Conservation (phyloP, 2,113 vertebrate genomes). For the Nothocercus julius region DNA sequence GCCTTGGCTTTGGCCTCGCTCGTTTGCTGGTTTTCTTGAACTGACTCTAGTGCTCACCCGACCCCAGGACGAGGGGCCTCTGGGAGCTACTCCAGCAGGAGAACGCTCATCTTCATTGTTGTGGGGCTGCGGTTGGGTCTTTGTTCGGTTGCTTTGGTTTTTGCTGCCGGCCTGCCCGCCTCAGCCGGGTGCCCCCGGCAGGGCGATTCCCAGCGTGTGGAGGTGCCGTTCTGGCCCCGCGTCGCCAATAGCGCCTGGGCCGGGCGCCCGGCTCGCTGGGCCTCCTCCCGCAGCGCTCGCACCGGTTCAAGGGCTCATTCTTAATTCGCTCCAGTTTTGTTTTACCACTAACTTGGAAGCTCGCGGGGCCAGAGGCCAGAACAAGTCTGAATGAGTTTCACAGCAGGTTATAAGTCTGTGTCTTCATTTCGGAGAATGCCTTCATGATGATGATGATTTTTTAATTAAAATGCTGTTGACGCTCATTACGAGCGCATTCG, state of each 20-base stretch:
- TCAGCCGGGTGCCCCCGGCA: neutral
- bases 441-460: neutral
- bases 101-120: neutral
- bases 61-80: neutral
- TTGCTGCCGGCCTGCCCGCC: rapidly evolving
- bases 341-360: neutral
- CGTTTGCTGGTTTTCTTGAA: neutral
- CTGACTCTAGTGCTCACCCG: neutral
- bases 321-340: no score
- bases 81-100: neutral
- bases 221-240: neutral
- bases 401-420: neutral
- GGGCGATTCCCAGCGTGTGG: neutral
- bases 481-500: neutral
- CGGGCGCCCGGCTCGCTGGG: neutral
- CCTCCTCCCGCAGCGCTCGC: neutral
- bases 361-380: neutral
- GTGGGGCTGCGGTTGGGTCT: neutral
- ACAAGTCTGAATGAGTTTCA: neutral
- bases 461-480: neutral
- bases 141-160: neutral
- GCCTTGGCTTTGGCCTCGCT: neutral
- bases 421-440: neutral
- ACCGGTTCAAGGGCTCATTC: neutral
- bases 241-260: neutral